phyloP scores from a whole-genome alignment of 2,113 vertebrate species.

The Epinephelus fuscoguttatus region DNA sequence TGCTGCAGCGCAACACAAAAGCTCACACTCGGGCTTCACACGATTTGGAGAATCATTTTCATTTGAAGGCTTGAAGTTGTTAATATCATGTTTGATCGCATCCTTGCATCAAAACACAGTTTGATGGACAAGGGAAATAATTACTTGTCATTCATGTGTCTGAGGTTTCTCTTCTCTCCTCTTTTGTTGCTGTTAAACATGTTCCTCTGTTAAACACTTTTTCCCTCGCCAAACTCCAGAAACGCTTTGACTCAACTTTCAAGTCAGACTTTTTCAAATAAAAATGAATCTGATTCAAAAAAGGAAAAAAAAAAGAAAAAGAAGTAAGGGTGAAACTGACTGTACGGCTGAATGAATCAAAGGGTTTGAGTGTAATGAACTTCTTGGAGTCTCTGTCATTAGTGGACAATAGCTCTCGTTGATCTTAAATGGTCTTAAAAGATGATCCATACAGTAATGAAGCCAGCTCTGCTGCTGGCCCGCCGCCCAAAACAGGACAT shows the following conservation, averaged over 20 bases:
- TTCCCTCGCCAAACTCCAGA: constrained; percentile 50
- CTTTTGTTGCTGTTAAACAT: constrained; percentile 81
- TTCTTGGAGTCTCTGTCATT: constrained; percentile 74
- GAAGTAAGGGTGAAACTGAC: constrained; percentile 13
- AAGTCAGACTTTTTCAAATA: constrained; percentile 45
- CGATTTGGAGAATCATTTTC: constrained; percentile 78
- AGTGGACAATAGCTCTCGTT: constrained; percentile 70
- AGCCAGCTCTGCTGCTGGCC: constrained; percentile 77
- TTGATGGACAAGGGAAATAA: constrained; percentile 88
- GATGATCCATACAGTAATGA: constrained; percentile 89
- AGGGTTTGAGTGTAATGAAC: constrained; percentile 77
- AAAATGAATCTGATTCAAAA: constrained; percentile 37
- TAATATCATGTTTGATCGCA: constrained; percentile 85
- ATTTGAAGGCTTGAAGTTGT: constrained; percentile 83
- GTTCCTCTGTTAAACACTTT: constrained; percentile 78
- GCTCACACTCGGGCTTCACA: constrained; percentile 47
- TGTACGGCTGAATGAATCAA: constrained; percentile 71
- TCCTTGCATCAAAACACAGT: constrained; percentile 84
- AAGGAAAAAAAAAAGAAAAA: background rate
- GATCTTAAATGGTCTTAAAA: constrained; percentile 87
- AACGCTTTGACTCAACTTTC: constrained; percentile 57
- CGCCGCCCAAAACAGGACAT: constrained; percentile 74
- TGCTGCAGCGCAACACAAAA: constrained; percentile 53
- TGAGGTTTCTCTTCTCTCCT: constrained; percentile 75
- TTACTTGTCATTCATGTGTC: constrained; percentile 87